Percentiles rank a stretch among this genome's conserved stretches.
These are phyloP conservation scores for Volucella inflata DNA, from an alignment of 2,888 invertebrate species.

Conservation along the genomic window DNA sequence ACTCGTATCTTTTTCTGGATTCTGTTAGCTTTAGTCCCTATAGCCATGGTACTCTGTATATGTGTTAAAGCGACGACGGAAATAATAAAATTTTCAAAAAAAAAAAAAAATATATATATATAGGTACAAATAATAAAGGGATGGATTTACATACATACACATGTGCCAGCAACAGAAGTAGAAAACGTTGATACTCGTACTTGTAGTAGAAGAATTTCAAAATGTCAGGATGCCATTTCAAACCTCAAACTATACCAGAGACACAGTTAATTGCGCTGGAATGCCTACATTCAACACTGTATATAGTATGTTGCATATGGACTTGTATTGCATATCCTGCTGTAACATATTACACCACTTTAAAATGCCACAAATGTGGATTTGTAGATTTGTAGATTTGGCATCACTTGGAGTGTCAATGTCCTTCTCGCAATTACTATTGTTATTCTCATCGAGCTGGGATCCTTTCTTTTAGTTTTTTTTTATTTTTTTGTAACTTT, in stretches of 20 bases:
- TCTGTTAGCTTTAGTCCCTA: slow-evolving; percentile 41
- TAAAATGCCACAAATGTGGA: slow-evolving; percentile 41
- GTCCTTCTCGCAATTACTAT: slow-evolving; percentile 67
- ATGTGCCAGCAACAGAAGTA: no score
- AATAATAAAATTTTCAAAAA: slow-evolving; percentile 45
- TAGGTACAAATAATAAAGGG: no score
- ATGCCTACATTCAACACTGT: slow-evolving; percentile 24
- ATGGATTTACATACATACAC: no score
- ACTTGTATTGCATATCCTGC: slow-evolving; percentile 27
- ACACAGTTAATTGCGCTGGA: slow-evolving; percentile 63
- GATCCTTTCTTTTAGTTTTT: slow-evolving; percentile 5
- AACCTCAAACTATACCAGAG: slow-evolving; percentile 41
- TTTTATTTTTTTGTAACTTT: slow-evolving; percentile 28
- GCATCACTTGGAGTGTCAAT: slow-evolving; percentile 70
- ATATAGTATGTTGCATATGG: neutral
- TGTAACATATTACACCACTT: slow-evolving; percentile 44
- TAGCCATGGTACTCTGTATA: no score
- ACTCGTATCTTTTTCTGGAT: slow-evolving; percentile 46
- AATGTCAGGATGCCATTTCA: neutral
- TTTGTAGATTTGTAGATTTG: slow-evolving; percentile 62
- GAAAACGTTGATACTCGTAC: no score
- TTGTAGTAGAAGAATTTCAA: no score
- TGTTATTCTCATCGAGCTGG: slow-evolving; percentile 48
- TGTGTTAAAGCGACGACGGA: neutral
- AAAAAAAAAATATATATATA: no score